Base-by-base conservation (phyloP, 30 jellyfish, hydroid and myxozoan species). In the Hydra vulgaris region DNA sequence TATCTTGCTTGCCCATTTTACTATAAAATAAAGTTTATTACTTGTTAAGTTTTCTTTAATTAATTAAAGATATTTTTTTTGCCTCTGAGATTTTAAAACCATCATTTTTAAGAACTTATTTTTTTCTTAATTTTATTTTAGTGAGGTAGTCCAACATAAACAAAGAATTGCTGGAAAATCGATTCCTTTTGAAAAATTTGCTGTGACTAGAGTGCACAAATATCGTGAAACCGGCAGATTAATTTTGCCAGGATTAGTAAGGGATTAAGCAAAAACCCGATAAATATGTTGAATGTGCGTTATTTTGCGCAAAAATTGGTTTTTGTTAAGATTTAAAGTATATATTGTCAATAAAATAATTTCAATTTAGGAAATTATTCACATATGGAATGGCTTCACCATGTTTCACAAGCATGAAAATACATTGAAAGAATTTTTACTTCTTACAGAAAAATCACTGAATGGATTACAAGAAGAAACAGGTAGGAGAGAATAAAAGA, bases 141-240 rank as follows among this genome's bases (percentile, higher is more conserved):
- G 98, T 74, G 86, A 73, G 27, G 96, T 91, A 61, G 95, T 94
- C 4, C 86, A 91, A 19, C 74, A 86, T 83, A 91, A 91, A 84
- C 98, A 91, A 56, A 82, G 88, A 72, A 84, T 91, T 78, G 98
- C 98, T 72, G 98, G 98, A 1, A 91, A 91, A 77, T 91, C 98
- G 0, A 15, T 91, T 21, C 98, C 98, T 18, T 91, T 91, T 72
- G 98, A 91, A 74, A 91, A 91, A 74, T 91, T 79, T 79, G 96
- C 98, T 1, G 92, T 86, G 7, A 77, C 85, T 83, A 83, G 93
- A 69, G 98, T 94, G 22, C 78, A 86, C 26, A 86, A 91, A 74
- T 91, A 82, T 66, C 77, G 80, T 73, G 77, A 72, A 8, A 80
- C 85, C 18, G 85, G 88, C 56, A 66, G 81, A 61, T 90, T 91